phyloP scores from a whole-genome alignment of 1,140 invertebrate species.

The Polypedilum vanderplanki region DNA sequence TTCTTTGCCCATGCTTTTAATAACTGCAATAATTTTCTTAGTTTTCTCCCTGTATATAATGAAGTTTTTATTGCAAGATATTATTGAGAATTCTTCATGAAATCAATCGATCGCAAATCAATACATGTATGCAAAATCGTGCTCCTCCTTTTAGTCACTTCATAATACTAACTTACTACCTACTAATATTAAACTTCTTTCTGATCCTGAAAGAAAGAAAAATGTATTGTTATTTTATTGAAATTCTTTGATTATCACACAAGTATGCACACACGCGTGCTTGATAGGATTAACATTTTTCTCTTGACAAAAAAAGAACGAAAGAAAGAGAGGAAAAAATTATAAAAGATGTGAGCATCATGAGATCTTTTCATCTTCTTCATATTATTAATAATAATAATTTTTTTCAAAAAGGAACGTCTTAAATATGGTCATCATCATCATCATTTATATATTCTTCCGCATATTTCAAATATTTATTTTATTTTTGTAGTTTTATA shows the following conservation, averaged over 20 bases:
- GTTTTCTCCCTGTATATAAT: too few species aligned
- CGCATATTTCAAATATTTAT: constrained; percentile 25
- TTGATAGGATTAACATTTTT: constrained; percentile 27
- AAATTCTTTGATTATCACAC: constrained; percentile 19
- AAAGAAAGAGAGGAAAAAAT: neutral
- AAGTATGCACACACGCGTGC: constrained; percentile 22
- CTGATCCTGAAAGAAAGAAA: too few species aligned
- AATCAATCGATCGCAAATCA: too few species aligned
- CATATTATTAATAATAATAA: neutral
- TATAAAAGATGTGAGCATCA: constrained; percentile 1
- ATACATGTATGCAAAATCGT: too few species aligned
- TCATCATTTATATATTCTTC: constrained; percentile 22
- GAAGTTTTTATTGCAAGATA: too few species aligned
- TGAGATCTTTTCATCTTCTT: constrained; percentile 8
- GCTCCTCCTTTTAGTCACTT: too few species aligned
- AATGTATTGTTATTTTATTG: neutral
- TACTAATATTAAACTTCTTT: too few species aligned
- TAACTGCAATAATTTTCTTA: neutral
- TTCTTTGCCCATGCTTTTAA: neutral
- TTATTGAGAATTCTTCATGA: too few species aligned
- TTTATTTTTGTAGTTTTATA: constrained; percentile 5
- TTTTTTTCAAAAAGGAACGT: neutral
- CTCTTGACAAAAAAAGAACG: neutral
- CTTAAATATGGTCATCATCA: constrained; percentile 18
- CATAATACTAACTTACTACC: too few species aligned